A percentile compares a stretch with the other conserved stretches of the same genome.
phyloP scores from a whole-genome alignment of 37 sponge, comb jelly and placozoan genomes.

The Halichondria panicea region DNA sequence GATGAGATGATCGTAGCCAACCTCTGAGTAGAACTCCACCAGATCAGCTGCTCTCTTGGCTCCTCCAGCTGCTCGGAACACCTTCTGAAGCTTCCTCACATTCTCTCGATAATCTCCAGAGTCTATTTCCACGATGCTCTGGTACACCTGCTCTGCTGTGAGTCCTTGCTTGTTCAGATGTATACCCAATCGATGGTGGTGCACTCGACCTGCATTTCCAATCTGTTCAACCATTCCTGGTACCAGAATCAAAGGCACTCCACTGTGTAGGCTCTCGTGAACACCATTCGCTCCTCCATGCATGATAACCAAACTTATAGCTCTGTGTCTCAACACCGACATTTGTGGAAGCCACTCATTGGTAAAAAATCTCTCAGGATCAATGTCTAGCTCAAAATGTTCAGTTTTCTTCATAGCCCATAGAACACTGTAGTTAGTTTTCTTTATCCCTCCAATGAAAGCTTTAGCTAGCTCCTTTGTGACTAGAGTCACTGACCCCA shows the following conservation, averaged over 20 bases:
- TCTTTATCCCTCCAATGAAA: constrained; percentile 21
- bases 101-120: neutral
- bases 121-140: too few species aligned
- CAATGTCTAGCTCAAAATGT: constrained; percentile 18
- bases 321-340: constrained; percentile 24
- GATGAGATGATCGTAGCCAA: constrained; percentile 56
- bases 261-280: constrained; percentile 45
- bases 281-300: constrained; percentile 67
- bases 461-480: constrained; percentile 11
- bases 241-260: constrained; percentile 46
- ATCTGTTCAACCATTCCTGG: constrained; percentile 40
- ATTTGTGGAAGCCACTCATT: constrained; percentile 54
- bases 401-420: constrained; percentile 46
- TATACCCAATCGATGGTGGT: neutral
- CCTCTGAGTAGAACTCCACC: constrained; percentile 48
- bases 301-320: constrained; percentile 29
- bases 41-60: constrained; percentile 44
- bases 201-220: constrained; percentile 22
- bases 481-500: constrained; percentile 26
- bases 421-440: constrained; percentile 20
- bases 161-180: too few species aligned
- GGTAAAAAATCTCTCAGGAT: constrained; percentile 28
- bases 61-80: constrained; percentile 37
- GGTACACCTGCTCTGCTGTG: too few species aligned
- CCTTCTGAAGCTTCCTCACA: constrained; percentile 8